These are phyloP conservation scores for Athalia rosae DNA, from an alignment of 2,888 invertebrate species.

Conservation along the genomic window DNA sequence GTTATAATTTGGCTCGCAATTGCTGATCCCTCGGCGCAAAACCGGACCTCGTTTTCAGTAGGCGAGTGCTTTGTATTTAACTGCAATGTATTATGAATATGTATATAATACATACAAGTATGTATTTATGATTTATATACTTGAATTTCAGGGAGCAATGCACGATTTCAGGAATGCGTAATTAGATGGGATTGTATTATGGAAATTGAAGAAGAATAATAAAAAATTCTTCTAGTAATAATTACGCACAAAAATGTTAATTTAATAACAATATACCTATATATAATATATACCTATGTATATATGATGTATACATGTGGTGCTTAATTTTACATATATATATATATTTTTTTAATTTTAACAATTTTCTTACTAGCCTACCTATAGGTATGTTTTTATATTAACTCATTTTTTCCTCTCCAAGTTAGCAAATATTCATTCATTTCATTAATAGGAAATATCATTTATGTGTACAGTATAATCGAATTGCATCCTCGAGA, in stretches of 20 bases:
- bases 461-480: too few relatives aligned
- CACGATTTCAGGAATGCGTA: too few relatives aligned
- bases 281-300: too few relatives aligned
- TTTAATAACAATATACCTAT: conserved; percentile 38
- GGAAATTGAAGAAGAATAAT: conserved; percentile 13
- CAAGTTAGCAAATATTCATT: too few relatives aligned
- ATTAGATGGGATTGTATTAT: background rate
- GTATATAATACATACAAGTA: too few relatives aligned
- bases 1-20: conserved; percentile 56
- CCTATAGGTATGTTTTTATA: background rate
- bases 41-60: conserved; percentile 46
- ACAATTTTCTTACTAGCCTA: conserved; percentile 55
- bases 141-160: too few relatives aligned
- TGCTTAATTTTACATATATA: conserved; percentile 29
- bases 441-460: too few relatives aligned
- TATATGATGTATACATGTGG: conserved; percentile 25
- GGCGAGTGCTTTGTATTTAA: conserved; percentile 23
- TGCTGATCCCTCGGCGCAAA: conserved; percentile 61
- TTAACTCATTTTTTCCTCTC: background rate
- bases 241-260: conserved; percentile 35
- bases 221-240: conserved; percentile 3
- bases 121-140: too few relatives aligned
- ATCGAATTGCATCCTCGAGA: too few relatives aligned
- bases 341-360: conserved; percentile 54
- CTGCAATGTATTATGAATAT: background rate